Evolutionary conservation across 2,113 vertebrate genomes (phyloP), one percentile per base, ranked within the genome.

Genomic region (Parus major): DNA sequence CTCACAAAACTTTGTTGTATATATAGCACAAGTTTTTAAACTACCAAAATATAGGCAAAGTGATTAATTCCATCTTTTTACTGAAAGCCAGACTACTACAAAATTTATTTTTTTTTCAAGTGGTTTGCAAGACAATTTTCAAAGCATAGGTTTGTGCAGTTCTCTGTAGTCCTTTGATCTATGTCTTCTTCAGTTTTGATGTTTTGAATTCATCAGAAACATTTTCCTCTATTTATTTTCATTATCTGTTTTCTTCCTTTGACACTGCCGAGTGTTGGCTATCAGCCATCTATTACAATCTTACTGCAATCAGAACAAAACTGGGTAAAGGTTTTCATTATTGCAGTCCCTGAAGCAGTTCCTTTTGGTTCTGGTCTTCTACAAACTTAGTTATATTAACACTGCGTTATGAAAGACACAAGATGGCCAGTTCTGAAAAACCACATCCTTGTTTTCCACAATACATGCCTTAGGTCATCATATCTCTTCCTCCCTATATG

Each of bases 361-460:
- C 84, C 35, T 92, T 95, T 92, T 92, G 83, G 61, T 95, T 88
- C 82, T 95, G 80, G 63, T 92, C 91, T 95, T 76, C 76, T 39
- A 88, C 81, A 88, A 50, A 56, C 73, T 82, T 52, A 47, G 57
- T 61, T 95, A 89, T 77, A 95, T 88, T 91, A 95, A 86, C 76
- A 66, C 55, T n/a, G 42, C 2, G 11, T 90, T 94, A 91, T 91
- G 88, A 95, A 94, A 95, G 76, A 90, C 44, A 86, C 24, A 68
- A 88, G 75, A 78, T 64, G 85, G 88, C 78, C 72, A 90, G 63
- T 9, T 31, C 42, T 83, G 72, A 35, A 66, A 90, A 96, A 83
- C n/a, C 89, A 94, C 77, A 81, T 86, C 80, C 82, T 87, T 89
- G 71, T 91, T 94, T 95, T 94, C 86, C 86, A 66, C 33, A 86